Percentiles rank a stretch among this genome's conserved stretches.
phyloP scores from a whole-genome alignment of 2,888 invertebrate genomes.

The Escarpia spicata region DNA sequence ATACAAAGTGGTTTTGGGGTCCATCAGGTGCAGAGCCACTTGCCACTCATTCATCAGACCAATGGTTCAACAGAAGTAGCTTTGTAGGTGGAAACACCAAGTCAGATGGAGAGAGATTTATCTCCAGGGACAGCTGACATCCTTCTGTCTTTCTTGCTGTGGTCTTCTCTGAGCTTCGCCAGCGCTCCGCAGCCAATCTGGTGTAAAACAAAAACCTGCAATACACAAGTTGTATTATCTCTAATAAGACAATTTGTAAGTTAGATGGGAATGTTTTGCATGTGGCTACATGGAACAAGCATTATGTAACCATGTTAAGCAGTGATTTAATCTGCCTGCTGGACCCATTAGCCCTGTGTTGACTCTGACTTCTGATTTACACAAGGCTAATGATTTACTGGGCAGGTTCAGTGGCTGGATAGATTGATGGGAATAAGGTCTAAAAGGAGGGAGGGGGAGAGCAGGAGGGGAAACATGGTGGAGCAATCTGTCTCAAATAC shows the following conservation, averaged over 20 bases:
- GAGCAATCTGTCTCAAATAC: not conserved
- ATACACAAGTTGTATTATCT: not conserved
- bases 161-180: not conserved
- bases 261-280: not conserved
- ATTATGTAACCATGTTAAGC: slow-evolving; percentile 8
- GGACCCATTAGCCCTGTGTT: not conserved
- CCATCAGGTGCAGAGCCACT: not conserved
- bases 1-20: not conserved
- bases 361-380: not conserved
- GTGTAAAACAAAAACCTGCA: not conserved
- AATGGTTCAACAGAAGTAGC: not conserved
- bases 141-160: not conserved
- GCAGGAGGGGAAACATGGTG: not conserved
- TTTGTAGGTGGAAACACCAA: not conserved
- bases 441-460: not conserved
- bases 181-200: too few species aligned
- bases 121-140: not conserved
- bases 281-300: not conserved
- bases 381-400: not conserved
- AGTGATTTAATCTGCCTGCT: not conserved
- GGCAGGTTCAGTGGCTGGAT: not conserved
- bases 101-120: not conserved
- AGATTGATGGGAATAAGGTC: not conserved
- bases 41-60: not conserved
- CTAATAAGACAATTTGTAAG: not conserved